Base-by-base conservation (phyloP, 1,140 invertebrate genomes). In the Neodiprion fabricii region DNA sequence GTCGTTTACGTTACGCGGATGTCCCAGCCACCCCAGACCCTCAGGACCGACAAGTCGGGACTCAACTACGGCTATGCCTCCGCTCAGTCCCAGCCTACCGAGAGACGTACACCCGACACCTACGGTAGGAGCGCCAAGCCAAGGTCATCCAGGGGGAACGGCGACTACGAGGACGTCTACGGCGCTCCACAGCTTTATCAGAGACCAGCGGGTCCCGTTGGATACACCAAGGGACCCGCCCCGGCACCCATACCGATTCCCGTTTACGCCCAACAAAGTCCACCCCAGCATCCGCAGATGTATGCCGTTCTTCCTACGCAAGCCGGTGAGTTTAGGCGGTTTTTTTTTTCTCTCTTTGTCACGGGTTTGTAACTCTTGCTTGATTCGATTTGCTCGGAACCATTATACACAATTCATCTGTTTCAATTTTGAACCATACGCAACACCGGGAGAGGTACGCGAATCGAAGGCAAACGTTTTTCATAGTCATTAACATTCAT, bases 141-240 rank as follows among this genome's bases (percentile, higher is more conserved):
- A 1, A 77, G 80, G 47, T 21, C 72, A 3, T 49, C 67, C 9
- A 81, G 83, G 7, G 74, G 76, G 0, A 89, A 88, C 72, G 91
- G 91, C 0, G 95, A 96, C 80, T 96, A 96, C 82, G 94, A 96
- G 88, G 95, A 96, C 80, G 91, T 95, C 48, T 95, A 95, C 82
- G 14, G 83, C 74, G 79, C 83, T 71, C 82, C 85, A 12, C 79
- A 89, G 47, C 71, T 89, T n/a, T 89, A 91, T 76, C 89, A 90
- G 75, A 83, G 89, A 74, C 88, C 89, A 2, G 80, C 89, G 17
- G 89, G 89, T 65, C 89, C 89, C 7, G 83, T 89, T 28, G 89
- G 87, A 0, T 89, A 89, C 53, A 83, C 84, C 2, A 88, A 87
- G 49, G 84, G 83, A 14, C 78, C 80, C 11, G 79, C 83, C 0